Conservation (phyloP, 2,797 vertebrate species). For the Lateolabrax maculatus region DNA sequence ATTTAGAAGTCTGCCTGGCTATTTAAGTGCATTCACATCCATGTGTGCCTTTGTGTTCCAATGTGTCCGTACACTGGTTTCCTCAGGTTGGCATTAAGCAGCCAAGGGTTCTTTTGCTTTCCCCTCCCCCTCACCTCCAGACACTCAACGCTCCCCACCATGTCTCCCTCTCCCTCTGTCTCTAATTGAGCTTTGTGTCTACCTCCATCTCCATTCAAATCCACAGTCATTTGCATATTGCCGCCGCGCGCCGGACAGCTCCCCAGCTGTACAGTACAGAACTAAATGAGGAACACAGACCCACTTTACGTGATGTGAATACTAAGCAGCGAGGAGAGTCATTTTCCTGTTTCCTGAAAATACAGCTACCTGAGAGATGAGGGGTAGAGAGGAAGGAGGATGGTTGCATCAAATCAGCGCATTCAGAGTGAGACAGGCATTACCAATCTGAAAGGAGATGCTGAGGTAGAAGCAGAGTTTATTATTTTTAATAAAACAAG, state of each 20-base stretch:
- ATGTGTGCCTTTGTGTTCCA: conserved; percentile 64
- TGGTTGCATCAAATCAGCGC: conserved; percentile 65
- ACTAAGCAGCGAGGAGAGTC: conserved; percentile 84
- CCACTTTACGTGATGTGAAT: conserved; percentile 94
- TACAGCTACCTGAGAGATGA: conserved; percentile 69
- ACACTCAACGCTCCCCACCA: conserved; percentile 70
- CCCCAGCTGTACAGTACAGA: conserved; percentile 89
- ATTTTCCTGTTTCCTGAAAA: conserved; percentile 70
- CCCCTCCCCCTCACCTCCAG: conserved; percentile 62
- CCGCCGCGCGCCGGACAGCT: conserved; percentile 84
- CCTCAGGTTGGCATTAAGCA: conserved; percentile 84
- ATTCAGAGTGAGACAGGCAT: conserved; percentile 50
- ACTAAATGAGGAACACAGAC: conserved; percentile 92
- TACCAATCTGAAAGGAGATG: conserved; percentile 45
- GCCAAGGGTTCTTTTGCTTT: conserved; percentile 64
- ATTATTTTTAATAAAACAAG: conserved; percentile 51
- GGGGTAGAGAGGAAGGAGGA: conserved; percentile 54
- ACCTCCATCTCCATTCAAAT: conserved; percentile 86
- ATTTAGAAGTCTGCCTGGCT: conserved; percentile 52
- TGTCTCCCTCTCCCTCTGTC: conserved; percentile 61
- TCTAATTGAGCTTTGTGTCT: conserved; percentile 90
- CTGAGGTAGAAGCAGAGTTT: conserved; percentile 40
- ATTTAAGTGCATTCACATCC: conserved; percentile 54
- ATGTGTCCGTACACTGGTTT: conserved; percentile 72
- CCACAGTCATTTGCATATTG: conserved; percentile 89